Base-by-base conservation (phyloP, 2,113 vertebrate species). In the Phalacrocorax pelagicus region DNA sequence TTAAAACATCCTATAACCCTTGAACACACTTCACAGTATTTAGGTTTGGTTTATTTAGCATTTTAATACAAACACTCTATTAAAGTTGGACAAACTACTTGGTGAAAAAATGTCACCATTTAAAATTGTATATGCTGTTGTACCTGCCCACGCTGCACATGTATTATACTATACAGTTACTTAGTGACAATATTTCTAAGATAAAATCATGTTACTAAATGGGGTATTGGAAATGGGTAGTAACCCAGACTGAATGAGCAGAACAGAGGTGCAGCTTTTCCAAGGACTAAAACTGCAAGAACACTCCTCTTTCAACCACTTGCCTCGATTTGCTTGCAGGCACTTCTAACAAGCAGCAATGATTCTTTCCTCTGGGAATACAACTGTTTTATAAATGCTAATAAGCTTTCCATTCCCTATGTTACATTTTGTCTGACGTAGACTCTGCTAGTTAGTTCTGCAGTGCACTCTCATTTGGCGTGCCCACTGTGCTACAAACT, bases 381-480 rank as follows among this genome's bases (percentile, higher is more conserved):
- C 26, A 75, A 78, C 36, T 83, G 59, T 26, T 79, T 90, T 86
- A 73, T 67, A 93, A 92, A 86, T 34, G 55, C 46, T 75, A 83
- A 74, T 65, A 32, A 55, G 57, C 34, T 30, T 89, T 82, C 65
- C 22, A 46, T 11, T 84, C 51, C 42, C 75, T 47, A 2, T 7
- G 29, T 54, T 36, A 47, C n/a, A 16, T 47, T 74, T 81, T 61
- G 88, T 12, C 18, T 15, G 13, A 49, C 63, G 47, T 10, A 36
- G 36, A 72, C 75, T 86, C 75, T 62, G 72, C 46, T 74, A 42
- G 59, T 34, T 40, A 44, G n/a, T 47, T 55, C 80, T 69, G 86
- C 83, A 59, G 44, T 0, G 0, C 1, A 2, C 8, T 67, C 44
- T 75, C 3, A 0, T 47, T n/a, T 67, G 80, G 15, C 63, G 74